Base-by-base conservation (phyloP, 2,113 vertebrate genomes). In the Tragulus kanchil region DNA sequence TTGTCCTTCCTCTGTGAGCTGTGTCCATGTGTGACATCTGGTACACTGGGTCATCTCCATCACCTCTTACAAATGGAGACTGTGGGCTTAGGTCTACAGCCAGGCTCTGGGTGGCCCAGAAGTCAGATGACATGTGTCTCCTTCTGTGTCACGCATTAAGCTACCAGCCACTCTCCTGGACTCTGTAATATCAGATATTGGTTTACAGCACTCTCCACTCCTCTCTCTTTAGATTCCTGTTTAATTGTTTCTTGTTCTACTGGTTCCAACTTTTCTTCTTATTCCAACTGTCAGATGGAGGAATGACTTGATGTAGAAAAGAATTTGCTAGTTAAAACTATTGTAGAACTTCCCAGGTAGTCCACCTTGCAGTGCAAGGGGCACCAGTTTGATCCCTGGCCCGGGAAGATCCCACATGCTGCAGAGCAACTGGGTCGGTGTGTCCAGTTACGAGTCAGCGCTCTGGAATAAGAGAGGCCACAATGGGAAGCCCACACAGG, bases 1-100 rank as follows among this genome's bases (percentile, higher is more conserved):
- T 26, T 1, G 7, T 3, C 31, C 23, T 84, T 90, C 84, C 5
- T 79, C 26, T 6, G 8, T 58, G 85, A 89, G 25, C 59, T 7
- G 2, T 59, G 3, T 65, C 36, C 42, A 0, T 67, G 61, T 64
- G 69, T n/a, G 62, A 6, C 16, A 45, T 62, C 25, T 4, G n/a
- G 25, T 6, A 50, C 64, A 16, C 75, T n/a, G 4, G 58, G n/a
- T 59, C 31, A 71, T 86, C 48, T 64, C 31, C 14, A 87, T 65
- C 28, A 92, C 67, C 65, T 90, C n/a, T 85, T 82, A 67, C 15
- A 85, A 92, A 85, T 61, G 11, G 48, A 90, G 92, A 52, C 84
- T 45, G 25, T 88, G 16, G n/a, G 3, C 25, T 87, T 31, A 54
- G 28, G 6, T 67, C 48, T 58, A 61, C 2, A 65, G 12, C 31